phyloP scores from a whole-genome alignment of 2,113 vertebrate species.

The Paramisgurnus dabryanus region DNA sequence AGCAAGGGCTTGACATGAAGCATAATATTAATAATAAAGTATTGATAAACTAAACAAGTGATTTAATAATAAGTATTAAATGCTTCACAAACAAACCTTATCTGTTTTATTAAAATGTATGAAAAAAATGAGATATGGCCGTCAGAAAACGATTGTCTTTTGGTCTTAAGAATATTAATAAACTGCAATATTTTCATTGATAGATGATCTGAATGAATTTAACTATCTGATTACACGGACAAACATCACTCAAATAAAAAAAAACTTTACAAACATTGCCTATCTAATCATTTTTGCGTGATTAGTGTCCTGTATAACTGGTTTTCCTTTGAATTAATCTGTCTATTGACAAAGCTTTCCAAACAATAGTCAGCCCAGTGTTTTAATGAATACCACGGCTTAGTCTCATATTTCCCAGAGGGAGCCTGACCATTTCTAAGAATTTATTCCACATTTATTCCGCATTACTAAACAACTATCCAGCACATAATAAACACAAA shows the following conservation, averaged over 20 bases:
- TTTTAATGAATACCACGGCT: constrained; percentile 24
- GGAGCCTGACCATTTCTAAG: background rate
- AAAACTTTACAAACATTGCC: background rate
- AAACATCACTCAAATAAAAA: background rate
- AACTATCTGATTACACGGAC: too few species aligned
- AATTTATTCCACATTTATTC: background rate
- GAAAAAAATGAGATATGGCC: too few species aligned
- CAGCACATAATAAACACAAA: background rate
- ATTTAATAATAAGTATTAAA: too few species aligned
- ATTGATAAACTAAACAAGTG: too few species aligned
- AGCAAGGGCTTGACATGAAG: background rate
- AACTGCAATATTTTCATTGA: too few species aligned
- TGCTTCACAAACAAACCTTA: too few species aligned
- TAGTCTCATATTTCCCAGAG: constrained; percentile 14
- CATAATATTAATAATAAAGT: too few species aligned
- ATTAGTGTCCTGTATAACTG: constrained; percentile 58
- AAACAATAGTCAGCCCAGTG: constrained; percentile 22
- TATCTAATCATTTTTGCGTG: background rate
- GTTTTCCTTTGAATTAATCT: constrained; percentile 59
- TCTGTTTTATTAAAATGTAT: too few species aligned
- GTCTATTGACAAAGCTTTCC: constrained; percentile 41
- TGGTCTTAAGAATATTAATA: too few species aligned
- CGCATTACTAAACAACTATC: background rate
- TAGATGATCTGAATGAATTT: too few species aligned
- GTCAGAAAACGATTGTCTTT: too few species aligned